Conservation (phyloP, 2,113 vertebrate species). For the Centropus bengalensis region DNA sequence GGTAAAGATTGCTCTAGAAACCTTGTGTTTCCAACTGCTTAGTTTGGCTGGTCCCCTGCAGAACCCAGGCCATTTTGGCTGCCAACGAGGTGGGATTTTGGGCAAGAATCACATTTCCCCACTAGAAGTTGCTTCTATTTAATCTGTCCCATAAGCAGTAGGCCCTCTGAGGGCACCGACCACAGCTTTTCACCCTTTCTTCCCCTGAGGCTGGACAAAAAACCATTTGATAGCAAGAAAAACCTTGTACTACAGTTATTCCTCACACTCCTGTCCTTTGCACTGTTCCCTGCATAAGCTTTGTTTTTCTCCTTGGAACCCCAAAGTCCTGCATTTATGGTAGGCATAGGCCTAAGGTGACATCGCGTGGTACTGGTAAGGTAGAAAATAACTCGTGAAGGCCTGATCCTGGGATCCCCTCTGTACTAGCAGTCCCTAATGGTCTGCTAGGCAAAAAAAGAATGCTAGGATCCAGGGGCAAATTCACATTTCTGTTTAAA, state of each 20-base stretch:
- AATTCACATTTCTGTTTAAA: background rate
- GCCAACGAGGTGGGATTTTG: background rate
- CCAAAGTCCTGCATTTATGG: background rate
- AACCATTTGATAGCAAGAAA: background rate
- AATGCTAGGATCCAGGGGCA: background rate
- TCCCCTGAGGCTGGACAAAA: background rate
- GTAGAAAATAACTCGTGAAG: background rate
- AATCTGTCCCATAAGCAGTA: background rate
- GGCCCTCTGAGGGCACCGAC: background rate
- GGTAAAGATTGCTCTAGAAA: slow-evolving; percentile 29
- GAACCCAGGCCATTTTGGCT: background rate
- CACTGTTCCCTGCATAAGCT: background rate
- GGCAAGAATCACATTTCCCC: background rate
- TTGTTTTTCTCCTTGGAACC: background rate
- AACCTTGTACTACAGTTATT: background rate
- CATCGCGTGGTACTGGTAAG: background rate
- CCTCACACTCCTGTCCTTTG: background rate
- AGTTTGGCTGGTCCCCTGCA: background rate
- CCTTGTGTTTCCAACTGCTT: slow-evolving; percentile 14
- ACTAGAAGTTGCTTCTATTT: background rate
- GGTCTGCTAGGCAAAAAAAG: background rate
- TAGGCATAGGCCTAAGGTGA: background rate
- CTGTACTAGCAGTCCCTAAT: background rate
- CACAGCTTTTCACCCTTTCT: background rate
- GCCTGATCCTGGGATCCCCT: background rate